Evolutionary conservation across 2,888 invertebrate species (phyloP).

Genomic region (Hololepta plana): DNA sequence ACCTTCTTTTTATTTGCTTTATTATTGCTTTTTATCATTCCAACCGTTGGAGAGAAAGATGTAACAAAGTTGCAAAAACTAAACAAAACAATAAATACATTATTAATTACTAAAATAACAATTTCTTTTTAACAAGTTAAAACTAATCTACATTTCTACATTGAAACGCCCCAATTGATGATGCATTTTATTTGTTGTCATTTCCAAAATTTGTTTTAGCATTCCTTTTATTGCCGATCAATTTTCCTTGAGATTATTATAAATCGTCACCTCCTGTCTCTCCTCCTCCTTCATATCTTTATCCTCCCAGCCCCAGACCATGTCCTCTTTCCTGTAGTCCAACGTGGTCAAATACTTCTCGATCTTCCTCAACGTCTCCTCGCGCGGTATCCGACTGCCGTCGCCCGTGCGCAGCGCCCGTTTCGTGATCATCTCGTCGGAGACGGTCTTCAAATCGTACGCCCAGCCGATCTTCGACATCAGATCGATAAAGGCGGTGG

Average conservation of each 20-base stretch:
- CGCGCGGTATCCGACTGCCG: constrained; percentile 28
- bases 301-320: constrained; percentile 72
- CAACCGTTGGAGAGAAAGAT: no score
- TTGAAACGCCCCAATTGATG: constrained; percentile 1
- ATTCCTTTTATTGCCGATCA: constrained; percentile 6
- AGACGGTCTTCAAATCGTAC: constrained; percentile 54
- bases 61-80: no score
- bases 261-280: constrained; percentile 14
- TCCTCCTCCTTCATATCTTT: constrained; percentile 54
- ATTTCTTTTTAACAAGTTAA: background rate
- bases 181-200: background rate
- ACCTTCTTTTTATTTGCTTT: no score
- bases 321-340: constrained; percentile 33
- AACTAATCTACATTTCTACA: background rate
- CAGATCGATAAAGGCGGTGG: constrained; percentile 62
- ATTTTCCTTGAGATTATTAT: constrained; percentile 14
- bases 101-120: no score
- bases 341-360: constrained; percentile 10
- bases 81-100: no score
- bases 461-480: constrained; percentile 69
- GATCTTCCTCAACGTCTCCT: constrained; percentile 40
- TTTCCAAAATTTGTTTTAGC: no score
- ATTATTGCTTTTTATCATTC: no score
- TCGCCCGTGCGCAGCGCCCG: constrained; percentile 40
- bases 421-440: constrained; percentile 35